Evolutionary conservation across 2,888 invertebrate species (phyloP).

Genomic region (Vesta saturnalis): DNA sequence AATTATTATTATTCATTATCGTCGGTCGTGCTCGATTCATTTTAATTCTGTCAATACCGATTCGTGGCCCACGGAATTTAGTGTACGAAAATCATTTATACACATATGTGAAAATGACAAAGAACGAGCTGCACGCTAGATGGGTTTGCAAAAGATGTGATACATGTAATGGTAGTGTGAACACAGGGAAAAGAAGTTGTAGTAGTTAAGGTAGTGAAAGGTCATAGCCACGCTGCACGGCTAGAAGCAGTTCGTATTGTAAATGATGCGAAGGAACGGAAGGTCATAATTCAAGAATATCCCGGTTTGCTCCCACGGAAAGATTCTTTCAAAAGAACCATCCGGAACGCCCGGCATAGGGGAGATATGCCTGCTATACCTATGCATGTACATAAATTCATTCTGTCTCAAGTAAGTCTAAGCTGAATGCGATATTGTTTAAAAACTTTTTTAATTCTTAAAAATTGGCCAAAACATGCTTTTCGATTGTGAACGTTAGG

Average conservation of each 20-base stretch:
- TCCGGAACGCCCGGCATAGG: neutral
- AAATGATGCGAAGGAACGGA: neutral
- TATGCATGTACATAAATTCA: neutral
- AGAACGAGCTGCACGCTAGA: neutral
- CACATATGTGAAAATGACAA: neutral
- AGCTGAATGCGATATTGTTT: too few species aligned
- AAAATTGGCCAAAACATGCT: too few species aligned
- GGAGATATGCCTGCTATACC: too few species aligned
- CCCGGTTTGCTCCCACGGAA: neutral
- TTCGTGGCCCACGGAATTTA: neutral
- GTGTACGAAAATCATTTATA: neutral
- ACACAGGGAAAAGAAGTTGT: neutral
- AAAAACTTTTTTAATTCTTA: neutral
- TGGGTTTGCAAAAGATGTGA: neutral
- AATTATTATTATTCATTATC: too few species aligned
- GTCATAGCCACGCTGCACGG: neutral
- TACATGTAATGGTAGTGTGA: neutral
- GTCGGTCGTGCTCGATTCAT: too few species aligned
- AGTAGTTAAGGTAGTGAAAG: neutral
- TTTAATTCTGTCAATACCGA: neutral
- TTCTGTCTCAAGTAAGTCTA: neutral
- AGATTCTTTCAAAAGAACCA: neutral
- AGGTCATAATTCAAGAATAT: neutral
- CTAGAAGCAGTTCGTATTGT: neutral
- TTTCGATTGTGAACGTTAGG: neutral